A percentile compares a stretch with the other conserved stretches of the same genome.
These are phyloP conservation scores for Buathra laborator DNA, from an alignment of 2,888 invertebrate species.

Conservation along the genomic window DNA sequence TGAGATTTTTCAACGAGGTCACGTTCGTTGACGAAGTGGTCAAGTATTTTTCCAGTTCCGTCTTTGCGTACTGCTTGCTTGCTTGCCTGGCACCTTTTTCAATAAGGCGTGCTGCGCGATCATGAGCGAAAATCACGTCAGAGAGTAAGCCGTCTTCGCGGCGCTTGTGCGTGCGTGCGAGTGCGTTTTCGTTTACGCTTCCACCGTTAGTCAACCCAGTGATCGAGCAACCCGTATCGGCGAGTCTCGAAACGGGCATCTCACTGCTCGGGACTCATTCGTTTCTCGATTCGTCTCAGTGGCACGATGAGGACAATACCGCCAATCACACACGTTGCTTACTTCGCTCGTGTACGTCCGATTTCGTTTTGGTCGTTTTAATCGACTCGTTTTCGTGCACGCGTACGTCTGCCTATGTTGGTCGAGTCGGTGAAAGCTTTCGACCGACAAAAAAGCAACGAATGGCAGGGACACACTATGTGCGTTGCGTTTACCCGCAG, in stretches of 20 bases:
- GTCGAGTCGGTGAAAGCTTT: conserved; percentile 63
- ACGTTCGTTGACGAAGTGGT: conserved; percentile 3
- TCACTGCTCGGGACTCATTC: neutral
- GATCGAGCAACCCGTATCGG: conserved; percentile 69
- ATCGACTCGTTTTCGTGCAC: no score
- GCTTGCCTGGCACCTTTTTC: conserved; percentile 65
- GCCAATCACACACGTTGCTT: neutral
- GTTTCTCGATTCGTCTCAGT: conserved; percentile 24
- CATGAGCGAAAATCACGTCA: conserved; percentile 27
- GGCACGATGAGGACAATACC: neutral
- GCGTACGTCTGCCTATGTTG: conserved; percentile 11
- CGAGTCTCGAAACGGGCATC: conserved; percentile 57
- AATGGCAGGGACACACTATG: conserved; percentile 69
- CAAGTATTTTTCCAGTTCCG: conserved; percentile 57
- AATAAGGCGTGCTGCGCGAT: conserved; percentile 51
- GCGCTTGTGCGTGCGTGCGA: conserved; percentile 22
- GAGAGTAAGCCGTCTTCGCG: conserved; percentile 17
- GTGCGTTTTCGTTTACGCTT: conserved; percentile 68
- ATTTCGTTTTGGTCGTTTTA: neutral
- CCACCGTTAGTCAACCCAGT: conserved; percentile 77
- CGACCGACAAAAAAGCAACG: conserved; percentile 43
- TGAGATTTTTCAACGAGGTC: conserved; percentile 53
- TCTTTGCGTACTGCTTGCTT: conserved; percentile 32
- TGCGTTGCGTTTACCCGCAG: neutral
- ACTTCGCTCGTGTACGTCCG: neutral